Conservation (phyloP, 2,113 vertebrate species). For the Cephalopholis sonnerati region DNA sequence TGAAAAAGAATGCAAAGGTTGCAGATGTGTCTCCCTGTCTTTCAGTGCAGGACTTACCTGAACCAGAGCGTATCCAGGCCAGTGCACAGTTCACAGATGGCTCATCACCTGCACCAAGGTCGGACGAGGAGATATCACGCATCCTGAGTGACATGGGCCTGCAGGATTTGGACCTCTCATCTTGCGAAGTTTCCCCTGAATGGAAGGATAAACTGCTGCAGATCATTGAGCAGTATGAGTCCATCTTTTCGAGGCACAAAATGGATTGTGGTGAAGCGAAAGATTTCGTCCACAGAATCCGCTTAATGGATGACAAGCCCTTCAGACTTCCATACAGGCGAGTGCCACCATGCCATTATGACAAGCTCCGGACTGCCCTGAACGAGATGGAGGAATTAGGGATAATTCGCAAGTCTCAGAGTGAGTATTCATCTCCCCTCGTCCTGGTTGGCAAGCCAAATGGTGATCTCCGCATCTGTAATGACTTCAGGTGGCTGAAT, state of each 20-base stretch:
- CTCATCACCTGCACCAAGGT: background rate
- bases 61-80: background rate
- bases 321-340: slow-evolving; percentile 6
- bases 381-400: slow-evolving; percentile 11
- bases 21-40: background rate
- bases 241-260: background rate
- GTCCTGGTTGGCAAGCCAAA: slow-evolving; percentile 17
- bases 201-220: background rate
- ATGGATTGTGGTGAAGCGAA: background rate
- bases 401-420: slow-evolving; percentile 30
- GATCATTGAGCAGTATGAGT: background rate
- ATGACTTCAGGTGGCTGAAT: slow-evolving; percentile 26
- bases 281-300: background rate
- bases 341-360: background rate
- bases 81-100: background rate
- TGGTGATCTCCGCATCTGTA: slow-evolving; percentile 30
- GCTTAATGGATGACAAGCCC: slow-evolving; percentile 8
- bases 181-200: background rate
- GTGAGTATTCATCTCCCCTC: background rate
- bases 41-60: background rate
- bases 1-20: background rate
- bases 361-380: background rate
- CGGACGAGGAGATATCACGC: background rate
- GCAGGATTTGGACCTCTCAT: background rate
- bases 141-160: background rate